Base-by-base conservation (phyloP, 2,113 vertebrate species). In the Tylochromis polylepis region DNA sequence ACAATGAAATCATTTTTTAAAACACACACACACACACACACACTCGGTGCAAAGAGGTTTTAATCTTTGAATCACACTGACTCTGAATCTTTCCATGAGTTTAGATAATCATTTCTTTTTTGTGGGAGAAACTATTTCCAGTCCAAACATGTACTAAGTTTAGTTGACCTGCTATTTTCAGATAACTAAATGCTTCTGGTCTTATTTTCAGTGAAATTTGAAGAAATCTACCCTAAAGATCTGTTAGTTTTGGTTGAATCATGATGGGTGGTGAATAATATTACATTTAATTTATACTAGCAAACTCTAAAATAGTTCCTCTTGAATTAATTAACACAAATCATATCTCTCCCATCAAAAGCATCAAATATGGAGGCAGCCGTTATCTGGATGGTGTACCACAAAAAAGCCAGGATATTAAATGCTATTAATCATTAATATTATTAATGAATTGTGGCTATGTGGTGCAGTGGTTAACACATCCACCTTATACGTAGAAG, bases 401-500 rank as follows among this genome's bases (percentile, higher is more conserved):
- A 65, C 60, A 22, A 38, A 38, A 36, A 38, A 0, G 2, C 4
- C 34, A 38, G 20, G 11, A 65, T 14, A 38, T 14, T 38, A 65
- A 65, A 38, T 22, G 12, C 6, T 65, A 8, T 65, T 36, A 65
- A n/a, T 65, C 34, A 62, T 62, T 34, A 3, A 12, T 5, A n/a
- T 36, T 65, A n/a, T 65, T 65, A 65, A 65, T 65, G 60, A 12
- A 11, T 14, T 38, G 11, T 14, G 20, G 60, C 60, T 38, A 12
- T 67, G 11, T 8, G 60, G 60, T 22, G 20, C 11, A 65, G 34
- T 67, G 60, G 60, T 65, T 65, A 38, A 38, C 34, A 67, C 62
- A 38, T 0, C 11, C 2, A n/a, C 62, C 20, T 1, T n/a, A 65
- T 0, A 22, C 20, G 38, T 0, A 65, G 18, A 65, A 65, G 60